Base-by-base conservation (phyloP, 2,888 invertebrate species). In the Drosophila meridionalis region DNA sequence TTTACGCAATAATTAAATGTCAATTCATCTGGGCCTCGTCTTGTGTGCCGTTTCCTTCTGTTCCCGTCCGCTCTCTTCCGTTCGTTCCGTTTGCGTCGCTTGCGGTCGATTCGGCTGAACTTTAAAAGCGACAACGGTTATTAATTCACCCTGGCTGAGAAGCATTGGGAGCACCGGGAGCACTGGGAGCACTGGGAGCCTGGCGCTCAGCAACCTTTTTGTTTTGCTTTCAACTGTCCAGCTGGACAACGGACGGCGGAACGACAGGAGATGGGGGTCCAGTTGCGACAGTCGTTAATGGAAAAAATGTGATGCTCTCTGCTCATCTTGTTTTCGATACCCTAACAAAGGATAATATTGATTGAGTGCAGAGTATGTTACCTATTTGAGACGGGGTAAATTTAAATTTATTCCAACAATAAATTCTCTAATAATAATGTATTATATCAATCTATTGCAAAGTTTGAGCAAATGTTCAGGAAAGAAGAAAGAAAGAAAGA, bases 1-100 rank as follows among this genome's bases (percentile, higher is more conserved):
- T 84, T 87, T 87, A 85, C 83, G 73, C 81, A 79, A 79, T 84
- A 85, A 83, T 86, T 79, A 83, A 86, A 87, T 87, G 88, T 83
- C 88, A 87, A 87, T 85, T 87, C 85, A 78, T 83, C 80, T 73
- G 73, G 40, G 62, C 60, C 48, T 74, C 66, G 38, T 74, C 48
- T 70, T 57, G 56, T 68, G 38, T 45, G 67, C 59, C 43, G 20
- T 61, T 59, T 47, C 53, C 26, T 26, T 32, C 12, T 14, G 20
- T 43, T 20, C 32, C 32, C 30, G n/a, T 6, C 5, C 9, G 3
- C 9, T 52, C n/a, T 40, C 50, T 61, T 48, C 48, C 26, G 28
- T 53, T 32, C 50, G 14, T 28, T 52, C 48, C 61, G 48, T 64
- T 42, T 11, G 58, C 47, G 20, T 42, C 57, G 50, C 38, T 61